phyloP scores from a whole-genome alignment of 1,140 invertebrate genomes.

The Gerris buenoi region DNA sequence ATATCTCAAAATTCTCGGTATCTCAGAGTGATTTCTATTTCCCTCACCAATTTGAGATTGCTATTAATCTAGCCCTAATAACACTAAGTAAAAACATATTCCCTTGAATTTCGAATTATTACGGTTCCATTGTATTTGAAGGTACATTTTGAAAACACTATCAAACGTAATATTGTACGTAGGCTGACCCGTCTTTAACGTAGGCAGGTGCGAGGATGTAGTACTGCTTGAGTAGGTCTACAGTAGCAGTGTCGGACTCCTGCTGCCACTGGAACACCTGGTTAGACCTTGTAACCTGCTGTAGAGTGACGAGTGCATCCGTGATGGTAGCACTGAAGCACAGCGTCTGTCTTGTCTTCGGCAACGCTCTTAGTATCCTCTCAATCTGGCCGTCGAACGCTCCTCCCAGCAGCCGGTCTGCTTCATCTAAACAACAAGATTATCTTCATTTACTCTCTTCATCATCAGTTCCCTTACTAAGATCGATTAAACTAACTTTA shows the following conservation, averaged over 20 bases:
- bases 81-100: too few relatives aligned
- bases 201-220: conserved; percentile 80
- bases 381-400: conserved; percentile 65
- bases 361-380: conserved; percentile 65
- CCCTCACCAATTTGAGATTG: too few relatives aligned
- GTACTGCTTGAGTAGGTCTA: conserved; percentile 71
- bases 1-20: too few relatives aligned
- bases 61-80: too few relatives aligned
- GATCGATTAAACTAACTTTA: too few relatives aligned
- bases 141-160: too few relatives aligned
- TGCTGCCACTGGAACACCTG: conserved; percentile 47
- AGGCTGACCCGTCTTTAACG: conserved; percentile 78
- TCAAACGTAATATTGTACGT: too few relatives aligned
- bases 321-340: conserved; percentile 95
- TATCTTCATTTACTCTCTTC: too few relatives aligned
- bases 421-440: conserved; percentile 51
- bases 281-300: conserved; percentile 25
- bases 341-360: conserved; percentile 65
- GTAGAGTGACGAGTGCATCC: conserved; percentile 57
- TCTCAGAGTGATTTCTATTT: too few relatives aligned
- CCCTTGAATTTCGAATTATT: too few relatives aligned
- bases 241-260: conserved; percentile 55
- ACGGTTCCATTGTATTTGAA: too few relatives aligned
- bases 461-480: too few relatives aligned
- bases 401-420: conserved; percentile 70